These are phyloP conservation scores for Sympetrum striolatum DNA, from an alignment of 2,888 invertebrate genomes.

Conservation along the genomic window DNA sequence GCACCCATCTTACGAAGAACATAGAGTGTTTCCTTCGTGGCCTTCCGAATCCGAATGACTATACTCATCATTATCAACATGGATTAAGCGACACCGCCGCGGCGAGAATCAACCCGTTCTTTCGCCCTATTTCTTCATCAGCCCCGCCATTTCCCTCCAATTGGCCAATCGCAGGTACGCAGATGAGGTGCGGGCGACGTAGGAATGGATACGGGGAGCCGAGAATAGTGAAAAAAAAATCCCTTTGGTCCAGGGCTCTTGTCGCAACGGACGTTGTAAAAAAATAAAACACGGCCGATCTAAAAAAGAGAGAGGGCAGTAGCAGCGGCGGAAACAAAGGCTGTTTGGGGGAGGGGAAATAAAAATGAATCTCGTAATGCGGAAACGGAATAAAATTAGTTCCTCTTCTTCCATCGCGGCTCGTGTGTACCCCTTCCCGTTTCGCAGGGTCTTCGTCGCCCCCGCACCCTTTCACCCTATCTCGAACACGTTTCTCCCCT, in stretches of 20 bases:
- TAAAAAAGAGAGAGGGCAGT: neutral
- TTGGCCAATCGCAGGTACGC: neutral
- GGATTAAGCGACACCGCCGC: neutral
- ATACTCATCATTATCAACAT: too few species aligned
- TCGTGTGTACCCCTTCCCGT: neutral
- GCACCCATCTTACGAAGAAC: too few species aligned
- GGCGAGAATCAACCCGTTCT: neutral
- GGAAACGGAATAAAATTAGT: constrained; percentile 33
- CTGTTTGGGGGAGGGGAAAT: neutral
- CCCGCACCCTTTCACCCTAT: neutral
- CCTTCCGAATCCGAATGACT: too few species aligned
- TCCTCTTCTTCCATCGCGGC: neutral
- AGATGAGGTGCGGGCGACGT: neutral
- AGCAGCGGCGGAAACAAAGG: constrained; percentile 16
- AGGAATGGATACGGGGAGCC: neutral
- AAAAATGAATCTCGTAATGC: constrained; percentile 32
- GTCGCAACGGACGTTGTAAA: neutral
- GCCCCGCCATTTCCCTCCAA: neutral
- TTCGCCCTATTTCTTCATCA: neutral
- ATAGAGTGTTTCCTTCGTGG: too few species aligned
- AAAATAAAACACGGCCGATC: neutral
- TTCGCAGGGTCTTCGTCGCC: neutral
- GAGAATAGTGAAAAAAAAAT: neutral
- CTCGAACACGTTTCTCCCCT: neutral
- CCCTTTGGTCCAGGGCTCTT: neutral